Evolutionary conservation across 2,888 invertebrate species (phyloP).

Genomic region (Hermodice carunculata): DNA sequence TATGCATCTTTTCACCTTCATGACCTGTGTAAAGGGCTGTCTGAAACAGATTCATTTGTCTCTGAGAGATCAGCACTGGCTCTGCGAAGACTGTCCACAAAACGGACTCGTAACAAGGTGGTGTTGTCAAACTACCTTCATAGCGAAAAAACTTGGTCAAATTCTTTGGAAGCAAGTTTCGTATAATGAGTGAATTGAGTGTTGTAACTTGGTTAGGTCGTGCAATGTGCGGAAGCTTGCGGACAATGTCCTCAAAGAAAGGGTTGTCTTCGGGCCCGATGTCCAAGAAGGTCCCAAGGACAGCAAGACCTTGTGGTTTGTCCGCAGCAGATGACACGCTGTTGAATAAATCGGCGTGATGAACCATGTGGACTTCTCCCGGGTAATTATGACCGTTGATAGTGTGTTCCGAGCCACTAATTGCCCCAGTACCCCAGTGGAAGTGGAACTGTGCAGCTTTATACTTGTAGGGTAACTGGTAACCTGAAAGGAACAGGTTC

Average conservation of each 20-base stretch:
- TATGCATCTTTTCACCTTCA: no score
- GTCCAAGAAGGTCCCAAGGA: slow-evolving; percentile 76
- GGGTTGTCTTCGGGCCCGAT: slow-evolving; percentile 56
- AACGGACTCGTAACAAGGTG: slow-evolving; percentile 47
- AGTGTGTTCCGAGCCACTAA: slow-evolving; percentile 81
- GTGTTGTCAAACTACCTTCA: slow-evolving; percentile 51
- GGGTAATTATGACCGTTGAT: slow-evolving; percentile 77
- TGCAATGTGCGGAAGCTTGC: background rate
- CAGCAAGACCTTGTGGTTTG: slow-evolving; percentile 74
- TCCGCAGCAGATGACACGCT: slow-evolving; percentile 72
- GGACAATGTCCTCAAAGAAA: background rate
- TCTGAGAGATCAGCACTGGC: slow-evolving; percentile 35
- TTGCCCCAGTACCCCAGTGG: slow-evolving; percentile 84
- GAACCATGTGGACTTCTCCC: slow-evolving; percentile 75
- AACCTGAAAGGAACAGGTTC: background rate
- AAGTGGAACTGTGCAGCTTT: slow-evolving; percentile 58
- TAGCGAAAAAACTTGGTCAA: slow-evolving; percentile 43
- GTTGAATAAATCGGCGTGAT: slow-evolving; percentile 76
- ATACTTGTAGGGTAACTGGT: slow-evolving; percentile 23
- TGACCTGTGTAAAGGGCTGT: no score
- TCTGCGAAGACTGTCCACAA: slow-evolving; percentile 50
- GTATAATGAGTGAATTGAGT: background rate
- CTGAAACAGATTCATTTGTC: no score
- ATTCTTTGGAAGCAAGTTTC: slow-evolving; percentile 5
- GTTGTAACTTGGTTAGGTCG: background rate